These are phyloP conservation scores for Antedon bifida DNA, from an alignment of 35 echinoderm and acorn worm species.

Conservation along the genomic window DNA sequence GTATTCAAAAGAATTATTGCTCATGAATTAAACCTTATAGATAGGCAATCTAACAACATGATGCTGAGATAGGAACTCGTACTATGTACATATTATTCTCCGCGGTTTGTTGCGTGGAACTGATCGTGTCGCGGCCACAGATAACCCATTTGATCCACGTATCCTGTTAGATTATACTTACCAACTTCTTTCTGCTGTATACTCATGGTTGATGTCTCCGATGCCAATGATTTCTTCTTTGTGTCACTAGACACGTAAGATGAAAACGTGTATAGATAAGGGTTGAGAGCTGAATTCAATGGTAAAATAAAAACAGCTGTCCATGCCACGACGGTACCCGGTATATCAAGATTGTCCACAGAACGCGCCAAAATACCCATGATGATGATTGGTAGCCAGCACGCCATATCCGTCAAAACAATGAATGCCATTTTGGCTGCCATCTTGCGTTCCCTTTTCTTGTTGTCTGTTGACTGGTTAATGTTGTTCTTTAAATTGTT, in stretches of 20 bases:
- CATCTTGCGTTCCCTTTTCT: conserved; percentile 22
- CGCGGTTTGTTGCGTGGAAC: too few relatives aligned
- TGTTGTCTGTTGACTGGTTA: background rate
- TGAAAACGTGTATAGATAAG: conserved; percentile 48
- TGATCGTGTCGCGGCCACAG: too few relatives aligned
- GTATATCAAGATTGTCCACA: conserved; percentile 4
- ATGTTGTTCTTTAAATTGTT: background rate
- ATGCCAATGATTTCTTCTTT: background rate
- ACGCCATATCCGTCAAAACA: conserved; percentile 39
- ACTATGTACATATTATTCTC: too few relatives aligned
- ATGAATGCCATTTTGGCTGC: conserved; percentile 35
- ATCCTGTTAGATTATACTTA: too few relatives aligned
- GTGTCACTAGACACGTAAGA: background rate
- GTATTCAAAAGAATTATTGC: too few relatives aligned
- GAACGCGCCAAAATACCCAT: conserved; percentile 13
- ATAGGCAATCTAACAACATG: too few relatives aligned
- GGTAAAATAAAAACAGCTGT: conserved; percentile 50
- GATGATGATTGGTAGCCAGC: conserved; percentile 61
- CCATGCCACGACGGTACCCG: conserved; percentile 23
- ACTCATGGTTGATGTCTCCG: too few relatives aligned
- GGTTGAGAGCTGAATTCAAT: conserved; percentile 50
- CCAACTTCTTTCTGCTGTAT: too few relatives aligned
- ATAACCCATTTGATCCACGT: too few relatives aligned
- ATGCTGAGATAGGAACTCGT: too few relatives aligned
- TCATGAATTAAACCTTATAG: too few relatives aligned